Percentiles rank a stretch among this genome's conserved stretches.
Conservation (phyloP, 2,113 vertebrate species). For the Probosciger aterrimus region DNA sequence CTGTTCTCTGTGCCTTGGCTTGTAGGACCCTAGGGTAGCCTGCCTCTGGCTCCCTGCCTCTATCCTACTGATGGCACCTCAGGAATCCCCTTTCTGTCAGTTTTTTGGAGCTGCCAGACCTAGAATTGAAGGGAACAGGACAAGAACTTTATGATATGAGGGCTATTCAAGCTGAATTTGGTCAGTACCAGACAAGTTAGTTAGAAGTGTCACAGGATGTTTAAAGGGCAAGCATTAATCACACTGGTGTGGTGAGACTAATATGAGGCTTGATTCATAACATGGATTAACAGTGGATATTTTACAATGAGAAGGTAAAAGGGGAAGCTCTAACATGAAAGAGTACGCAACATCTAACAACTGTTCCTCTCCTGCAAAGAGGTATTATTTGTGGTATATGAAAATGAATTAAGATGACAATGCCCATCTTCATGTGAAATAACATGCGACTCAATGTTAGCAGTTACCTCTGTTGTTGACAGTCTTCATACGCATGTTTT, state of each 20-base stretch:
- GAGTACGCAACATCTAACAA: background rate
- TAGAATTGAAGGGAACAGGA: background rate
- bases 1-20: background rate
- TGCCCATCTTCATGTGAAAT: background rate
- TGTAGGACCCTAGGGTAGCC: background rate
- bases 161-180: background rate
- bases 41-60: background rate
- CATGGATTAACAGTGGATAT: background rate
- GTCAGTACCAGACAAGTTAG: background rate
- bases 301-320: conserved; percentile 20
- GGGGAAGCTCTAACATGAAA: background rate
- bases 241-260: background rate
- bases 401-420: background rate
- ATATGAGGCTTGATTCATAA: background rate
- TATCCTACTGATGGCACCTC: background rate
- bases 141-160: background rate
- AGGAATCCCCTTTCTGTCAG: background rate
- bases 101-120: background rate
- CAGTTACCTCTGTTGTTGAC: background rate
- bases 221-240: conserved; percentile 47
- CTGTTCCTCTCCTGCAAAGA: background rate
- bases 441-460: background rate
- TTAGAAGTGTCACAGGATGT: background rate
- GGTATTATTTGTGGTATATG: background rate
- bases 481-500: background rate